Conservation (phyloP, 2,797 vertebrate genomes). For the Neopelma chrysocephalum region DNA sequence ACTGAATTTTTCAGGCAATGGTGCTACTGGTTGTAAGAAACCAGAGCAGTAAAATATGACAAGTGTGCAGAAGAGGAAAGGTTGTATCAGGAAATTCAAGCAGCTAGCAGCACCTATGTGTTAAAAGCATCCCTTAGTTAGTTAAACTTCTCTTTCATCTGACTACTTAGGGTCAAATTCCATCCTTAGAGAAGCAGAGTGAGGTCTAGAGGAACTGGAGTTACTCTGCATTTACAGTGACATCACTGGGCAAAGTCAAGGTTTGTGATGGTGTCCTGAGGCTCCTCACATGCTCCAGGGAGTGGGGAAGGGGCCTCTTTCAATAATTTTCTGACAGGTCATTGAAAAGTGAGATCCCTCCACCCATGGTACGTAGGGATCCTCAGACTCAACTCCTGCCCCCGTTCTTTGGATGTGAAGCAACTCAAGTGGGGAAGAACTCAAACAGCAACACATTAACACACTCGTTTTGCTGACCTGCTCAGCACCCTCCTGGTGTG, state of each 20-base stretch:
- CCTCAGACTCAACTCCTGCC: not conserved
- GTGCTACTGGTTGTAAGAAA: not conserved
- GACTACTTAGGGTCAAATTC: not conserved
- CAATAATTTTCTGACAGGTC: not conserved
- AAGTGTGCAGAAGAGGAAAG: not conserved
- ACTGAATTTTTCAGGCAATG: not conserved
- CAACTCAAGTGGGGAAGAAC: not conserved
- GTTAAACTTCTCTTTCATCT: not conserved
- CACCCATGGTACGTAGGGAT: fast-evolving
- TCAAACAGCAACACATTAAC: not conserved
- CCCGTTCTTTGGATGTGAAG: not conserved
- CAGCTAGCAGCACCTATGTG: fast-evolving
- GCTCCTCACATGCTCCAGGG: not conserved
- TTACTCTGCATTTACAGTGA: slow-evolving; percentile 9
- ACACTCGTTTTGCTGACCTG: not conserved
- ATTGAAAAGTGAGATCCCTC: not conserved
- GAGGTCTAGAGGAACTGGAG: not conserved
- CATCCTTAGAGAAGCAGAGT: not conserved
- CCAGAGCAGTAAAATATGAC: not conserved
- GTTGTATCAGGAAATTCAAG: not conserved
- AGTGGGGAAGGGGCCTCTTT: not conserved
- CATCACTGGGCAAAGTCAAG: not conserved
- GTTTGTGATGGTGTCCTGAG: not conserved
- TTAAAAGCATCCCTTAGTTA: not conserved
- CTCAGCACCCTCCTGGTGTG: not conserved